Evolutionary conservation across 2,888 invertebrate genomes (phyloP).

Genomic region (Tetranychus piercei): DNA sequence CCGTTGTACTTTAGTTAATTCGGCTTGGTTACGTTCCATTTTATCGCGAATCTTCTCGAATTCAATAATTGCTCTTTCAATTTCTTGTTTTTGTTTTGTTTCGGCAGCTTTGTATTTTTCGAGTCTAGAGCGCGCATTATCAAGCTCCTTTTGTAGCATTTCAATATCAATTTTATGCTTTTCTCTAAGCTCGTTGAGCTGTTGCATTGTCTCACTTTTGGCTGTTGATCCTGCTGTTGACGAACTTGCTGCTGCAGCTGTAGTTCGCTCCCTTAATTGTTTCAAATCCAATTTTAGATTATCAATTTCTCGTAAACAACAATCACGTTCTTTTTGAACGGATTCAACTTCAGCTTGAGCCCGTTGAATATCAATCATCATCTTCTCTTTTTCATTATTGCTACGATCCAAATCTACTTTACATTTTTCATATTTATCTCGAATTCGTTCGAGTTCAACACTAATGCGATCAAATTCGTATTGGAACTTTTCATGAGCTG

Average conservation of each 20-base stretch:
- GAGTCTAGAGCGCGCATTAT: conserved; percentile 47
- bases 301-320: conserved; percentile 24
- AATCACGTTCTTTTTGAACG: conserved; percentile 31
- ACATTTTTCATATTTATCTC: conserved; percentile 28
- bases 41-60: conserved; percentile 38
- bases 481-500: conserved; percentile 32
- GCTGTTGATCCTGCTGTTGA: not conserved
- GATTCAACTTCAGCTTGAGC: conserved; percentile 41
- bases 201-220: conserved; percentile 13
- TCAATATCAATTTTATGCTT: conserved; percentile 29
- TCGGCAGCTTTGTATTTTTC: conserved; percentile 42
- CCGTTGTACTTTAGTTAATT: conserved; percentile 25
- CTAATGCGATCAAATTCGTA: conserved; percentile 27
- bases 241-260: conserved; percentile 10
- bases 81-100: conserved; percentile 26
- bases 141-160: conserved; percentile 36
- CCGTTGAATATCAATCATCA: conserved; percentile 22
- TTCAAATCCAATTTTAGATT: conserved; percentile 26
- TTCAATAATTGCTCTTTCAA: conserved; percentile 49
- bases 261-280: conserved; percentile 21
- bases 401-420: conserved; percentile 25
- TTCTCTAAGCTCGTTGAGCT: conserved; percentile 24
- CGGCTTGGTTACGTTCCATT: conserved; percentile 27
- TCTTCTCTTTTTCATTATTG: conserved; percentile 23
- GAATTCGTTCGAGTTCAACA: conserved; percentile 47